These are phyloP conservation scores for Oceanites oceanicus DNA, from an alignment of 2,113 vertebrate species.

Conservation along the genomic window DNA sequence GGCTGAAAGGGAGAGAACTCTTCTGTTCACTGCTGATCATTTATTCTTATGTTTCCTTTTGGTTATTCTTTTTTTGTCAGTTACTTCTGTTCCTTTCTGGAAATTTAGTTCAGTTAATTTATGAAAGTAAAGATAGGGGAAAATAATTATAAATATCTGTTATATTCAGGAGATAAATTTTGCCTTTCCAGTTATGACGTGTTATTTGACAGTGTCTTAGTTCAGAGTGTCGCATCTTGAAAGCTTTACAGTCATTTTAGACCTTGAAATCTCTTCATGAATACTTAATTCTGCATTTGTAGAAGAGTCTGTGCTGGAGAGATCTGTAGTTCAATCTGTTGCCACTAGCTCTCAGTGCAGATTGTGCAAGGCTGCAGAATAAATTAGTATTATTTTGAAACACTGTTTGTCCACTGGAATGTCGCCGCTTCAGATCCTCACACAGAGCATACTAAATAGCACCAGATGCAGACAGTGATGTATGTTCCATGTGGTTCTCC, in stretches of 20 bases:
- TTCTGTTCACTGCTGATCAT: not conserved
- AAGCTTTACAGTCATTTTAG: constrained; percentile 50
- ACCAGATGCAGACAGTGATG: constrained; percentile 6
- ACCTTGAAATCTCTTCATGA: constrained; percentile 56
- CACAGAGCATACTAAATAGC: not conserved
- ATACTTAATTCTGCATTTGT: constrained; percentile 57
- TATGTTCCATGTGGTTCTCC: not conserved
- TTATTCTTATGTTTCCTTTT: not conserved
- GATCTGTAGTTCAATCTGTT: constrained; percentile 45
- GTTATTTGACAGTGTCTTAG: constrained; percentile 29
- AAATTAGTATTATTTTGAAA: constrained; percentile 50
- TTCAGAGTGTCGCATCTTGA: constrained; percentile 32
- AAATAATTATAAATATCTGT: not conserved
- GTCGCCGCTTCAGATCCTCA: not conserved
- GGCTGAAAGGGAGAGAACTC: not conserved
- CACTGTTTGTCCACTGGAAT: constrained; percentile 31
- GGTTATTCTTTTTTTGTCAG: not conserved
- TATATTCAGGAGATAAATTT: constrained; percentile 7
- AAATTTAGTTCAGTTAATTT: not conserved
- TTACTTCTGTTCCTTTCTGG: not conserved
- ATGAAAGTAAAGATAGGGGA: not conserved
- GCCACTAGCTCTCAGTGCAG: constrained; percentile 6
- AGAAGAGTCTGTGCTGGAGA: constrained; percentile 29
- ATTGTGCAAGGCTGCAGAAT: constrained; percentile 13
- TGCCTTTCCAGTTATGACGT: constrained; percentile 17